phyloP scores from a whole-genome alignment of 2,113 vertebrate genomes.

The Dicaeum eximium region DNA sequence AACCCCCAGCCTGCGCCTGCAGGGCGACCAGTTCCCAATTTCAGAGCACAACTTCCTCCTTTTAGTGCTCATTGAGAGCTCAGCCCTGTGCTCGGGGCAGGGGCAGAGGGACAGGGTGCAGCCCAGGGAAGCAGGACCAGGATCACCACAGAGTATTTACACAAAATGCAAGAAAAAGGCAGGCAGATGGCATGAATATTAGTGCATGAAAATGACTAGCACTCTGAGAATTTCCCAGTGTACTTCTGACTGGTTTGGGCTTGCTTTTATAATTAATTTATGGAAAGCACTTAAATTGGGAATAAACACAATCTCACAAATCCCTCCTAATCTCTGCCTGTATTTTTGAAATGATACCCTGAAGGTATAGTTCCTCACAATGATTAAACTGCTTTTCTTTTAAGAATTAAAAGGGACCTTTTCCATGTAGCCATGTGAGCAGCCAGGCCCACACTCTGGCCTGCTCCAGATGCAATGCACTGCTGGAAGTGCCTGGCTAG shows the following conservation, averaged over 20 bases:
- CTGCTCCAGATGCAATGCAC: background rate
- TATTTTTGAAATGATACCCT: slow-evolving; percentile 29
- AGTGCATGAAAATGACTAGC: slow-evolving; percentile 66
- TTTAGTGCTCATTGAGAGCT: background rate
- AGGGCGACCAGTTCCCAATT: background rate
- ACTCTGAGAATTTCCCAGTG: slow-evolving; percentile 68
- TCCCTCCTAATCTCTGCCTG: slow-evolving; percentile 67
- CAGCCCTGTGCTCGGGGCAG: background rate
- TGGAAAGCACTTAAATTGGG: slow-evolving; percentile 69
- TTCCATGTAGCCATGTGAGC: background rate
- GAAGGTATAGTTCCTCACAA: slow-evolving; percentile 51
- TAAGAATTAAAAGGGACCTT: slow-evolving; percentile 25
- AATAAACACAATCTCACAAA: slow-evolving; percentile 67
- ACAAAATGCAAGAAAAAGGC: background rate
- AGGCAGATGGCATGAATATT: slow-evolving; percentile 69
- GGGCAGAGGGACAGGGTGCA: background rate
- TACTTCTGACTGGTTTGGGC: slow-evolving; percentile 46
- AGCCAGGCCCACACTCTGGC: background rate
- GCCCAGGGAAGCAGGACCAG: background rate
- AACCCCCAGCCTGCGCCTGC: background rate
- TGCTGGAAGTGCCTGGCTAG: background rate
- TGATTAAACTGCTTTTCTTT: slow-evolving; percentile 64
- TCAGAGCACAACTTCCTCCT: background rate
- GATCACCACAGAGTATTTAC: slow-evolving; percentile 5
- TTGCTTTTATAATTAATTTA: slow-evolving; percentile 71